phyloP scores from a whole-genome alignment of 2,113 vertebrate species.

The Neotragus moschatus region DNA sequence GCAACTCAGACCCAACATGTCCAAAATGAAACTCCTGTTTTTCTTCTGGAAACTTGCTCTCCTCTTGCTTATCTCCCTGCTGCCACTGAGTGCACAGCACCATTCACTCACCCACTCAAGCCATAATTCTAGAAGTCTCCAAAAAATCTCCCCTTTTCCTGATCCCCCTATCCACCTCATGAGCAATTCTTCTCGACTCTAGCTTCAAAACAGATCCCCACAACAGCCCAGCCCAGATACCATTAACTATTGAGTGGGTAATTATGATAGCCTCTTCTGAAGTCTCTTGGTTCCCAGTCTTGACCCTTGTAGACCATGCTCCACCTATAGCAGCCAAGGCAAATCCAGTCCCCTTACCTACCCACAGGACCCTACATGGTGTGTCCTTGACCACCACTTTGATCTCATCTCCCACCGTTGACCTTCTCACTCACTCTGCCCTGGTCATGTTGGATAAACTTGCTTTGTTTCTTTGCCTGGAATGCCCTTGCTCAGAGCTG shows the following conservation, averaged over 20 bases:
- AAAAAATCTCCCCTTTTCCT: rapidly evolving
- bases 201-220: neutral
- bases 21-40: neutral
- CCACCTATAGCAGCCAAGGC: too few species aligned
- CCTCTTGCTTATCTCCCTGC: neutral
- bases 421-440: neutral
- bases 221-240: rapidly evolving
- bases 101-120: neutral
- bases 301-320: neutral
- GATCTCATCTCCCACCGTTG: neutral
- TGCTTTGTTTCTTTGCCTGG: neutral
- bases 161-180: too few species aligned
- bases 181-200: neutral
- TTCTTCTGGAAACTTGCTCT: neutral
- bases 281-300: neutral
- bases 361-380: rapidly evolving
- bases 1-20: neutral
- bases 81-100: neutral
- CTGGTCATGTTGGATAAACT: too few species aligned
- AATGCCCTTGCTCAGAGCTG: neutral
- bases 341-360: neutral
- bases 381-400: rapidly evolving
- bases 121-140: neutral
- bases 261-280: neutral
- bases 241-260: neutral